Base-by-base conservation (phyloP, 2,113 vertebrate species). In the Mellivora capensis region DNA sequence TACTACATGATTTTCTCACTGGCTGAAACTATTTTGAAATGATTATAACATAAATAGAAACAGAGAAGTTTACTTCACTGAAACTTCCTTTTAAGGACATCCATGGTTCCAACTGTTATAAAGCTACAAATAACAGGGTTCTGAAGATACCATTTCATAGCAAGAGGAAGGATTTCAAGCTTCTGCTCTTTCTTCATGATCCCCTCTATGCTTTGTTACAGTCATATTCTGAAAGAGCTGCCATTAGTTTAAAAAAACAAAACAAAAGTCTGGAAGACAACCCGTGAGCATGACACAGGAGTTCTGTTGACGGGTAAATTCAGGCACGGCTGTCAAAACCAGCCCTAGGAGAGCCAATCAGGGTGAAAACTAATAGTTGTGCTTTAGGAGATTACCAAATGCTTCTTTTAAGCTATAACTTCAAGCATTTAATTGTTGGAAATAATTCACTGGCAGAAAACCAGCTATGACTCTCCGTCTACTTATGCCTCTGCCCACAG, bases 71-170 rank as follows among this genome's bases (percentile, higher is more conserved):
- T 96, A 97, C 89, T 85, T 57, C 57, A 47, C 39, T 81, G 34
- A 85, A 92, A 94, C 92, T 97, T 93, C 96, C 98, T 98, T 98
- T 72, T 97, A 96, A 90, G 79, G 94, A 34, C 23, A 96, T n/a
- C 83, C 81, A 44, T 3, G 77, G 86, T 47, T 97, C 74, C 57
- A 8, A 95, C 87, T n/a, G 49, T n/a, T 72, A 81, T 87, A 96
- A 97, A 93, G 83, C n/a, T 25, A 52, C 69, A 91, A 52, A 71
- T 79, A 90, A 18, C 88, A 94, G 37, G 3, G 14, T 92, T 80
- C 0, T 15, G 18, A 9, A 79, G 74, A 23, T n/a, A 59, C 54
- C 59, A 80, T n/a, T 93, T 89, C 67, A 91, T 76, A 67, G 25
- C 34, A 2, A 92, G 52, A 96, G 85, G 31, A 29, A 76, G 14